These are phyloP conservation scores for Drosophila bunnanda DNA, from an alignment of 2,888 invertebrate genomes.

Conservation along the genomic window DNA sequence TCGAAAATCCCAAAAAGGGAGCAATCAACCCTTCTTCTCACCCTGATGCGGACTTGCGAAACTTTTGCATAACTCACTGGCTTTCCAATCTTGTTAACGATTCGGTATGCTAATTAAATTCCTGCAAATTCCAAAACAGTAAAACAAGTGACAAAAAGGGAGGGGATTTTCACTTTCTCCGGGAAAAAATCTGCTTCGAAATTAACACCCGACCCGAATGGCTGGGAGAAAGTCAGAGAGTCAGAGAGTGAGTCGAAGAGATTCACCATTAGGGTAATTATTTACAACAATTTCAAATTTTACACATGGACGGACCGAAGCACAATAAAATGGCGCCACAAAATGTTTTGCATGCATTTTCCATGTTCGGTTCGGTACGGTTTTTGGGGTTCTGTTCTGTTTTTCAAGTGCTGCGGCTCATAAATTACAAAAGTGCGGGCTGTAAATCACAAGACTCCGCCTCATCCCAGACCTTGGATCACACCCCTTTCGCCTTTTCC, in stretches of 20 bases:
- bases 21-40: constrained; percentile 12
- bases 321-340: constrained; percentile 62
- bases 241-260: constrained; percentile 31
- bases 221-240: constrained; percentile 17
- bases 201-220: constrained; percentile 66
- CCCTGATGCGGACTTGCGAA: constrained; percentile 11
- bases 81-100: constrained; percentile 76
- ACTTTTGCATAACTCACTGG: constrained; percentile 64
- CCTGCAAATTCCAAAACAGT: constrained; percentile 61
- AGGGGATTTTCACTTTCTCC: constrained; percentile 48
- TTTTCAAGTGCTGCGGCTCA: constrained; percentile 50
- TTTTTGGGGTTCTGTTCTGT: constrained; percentile 33
- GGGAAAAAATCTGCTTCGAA: constrained; percentile 60
- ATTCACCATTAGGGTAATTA: constrained; percentile 80
- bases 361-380: constrained; percentile 20
- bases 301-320: constrained; percentile 73
- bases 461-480: constrained; percentile 9
- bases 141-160: constrained; percentile 43
- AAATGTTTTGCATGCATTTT: constrained; percentile 74
- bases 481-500: constrained; percentile 46
- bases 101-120: constrained; percentile 76
- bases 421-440: constrained; percentile 69
- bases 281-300: constrained; percentile 81
- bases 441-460: constrained; percentile 67
- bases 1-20: background rate